Evolutionary conservation across 2,797 vertebrate genomes (phyloP), one percentile per base, ranked within the genome.

Genomic region (Chaetophractus vellerosus): DNA sequence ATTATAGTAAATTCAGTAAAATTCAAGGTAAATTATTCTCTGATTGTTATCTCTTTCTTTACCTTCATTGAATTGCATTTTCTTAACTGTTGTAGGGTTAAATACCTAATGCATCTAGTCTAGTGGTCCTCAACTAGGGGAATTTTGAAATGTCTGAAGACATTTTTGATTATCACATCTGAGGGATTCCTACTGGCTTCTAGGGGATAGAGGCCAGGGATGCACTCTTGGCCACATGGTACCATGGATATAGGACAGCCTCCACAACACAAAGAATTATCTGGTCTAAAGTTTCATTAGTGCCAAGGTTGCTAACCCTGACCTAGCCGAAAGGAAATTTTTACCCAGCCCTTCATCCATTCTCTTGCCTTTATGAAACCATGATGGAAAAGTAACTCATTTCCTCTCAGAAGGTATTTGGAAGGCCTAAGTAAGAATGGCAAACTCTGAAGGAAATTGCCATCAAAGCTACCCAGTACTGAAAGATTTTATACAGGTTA

Each of bases 1-100:
- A 71, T 91, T 93, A 57, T 74, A 71, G 66, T 91, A 84, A 94
- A 76, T 88, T 90, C 12, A 71, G 55, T 85, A 75, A 71, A 82
- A 61, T 72, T 68, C 57, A 80, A 61, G 28, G n/a, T 72, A 83
- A 87, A 87, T 88, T 88, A 31, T 72, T 90, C 76, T 87, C 55
- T 55, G 55, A 55, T 79, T 94, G 10, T 90, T 55, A 83, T 83
- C 23, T 18, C 24, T 85, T 90, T 38, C 50, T 71, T 96, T 78
- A 88, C 11, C 31, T 19, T 90, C 23, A 78, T 19, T 52, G 80
- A 71, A 74, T 38, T 80, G 14, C 75, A 5, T 48, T 94, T 88
- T 84, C 33, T 59, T 84, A 71, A 80, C 50, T 55, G 52, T 55
- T 28, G 2, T 59, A 50, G 23, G 28, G 45, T 64, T 23, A 6